Base-by-base conservation (phyloP, 2,797 vertebrate species). In the Cuculus canorus region DNA sequence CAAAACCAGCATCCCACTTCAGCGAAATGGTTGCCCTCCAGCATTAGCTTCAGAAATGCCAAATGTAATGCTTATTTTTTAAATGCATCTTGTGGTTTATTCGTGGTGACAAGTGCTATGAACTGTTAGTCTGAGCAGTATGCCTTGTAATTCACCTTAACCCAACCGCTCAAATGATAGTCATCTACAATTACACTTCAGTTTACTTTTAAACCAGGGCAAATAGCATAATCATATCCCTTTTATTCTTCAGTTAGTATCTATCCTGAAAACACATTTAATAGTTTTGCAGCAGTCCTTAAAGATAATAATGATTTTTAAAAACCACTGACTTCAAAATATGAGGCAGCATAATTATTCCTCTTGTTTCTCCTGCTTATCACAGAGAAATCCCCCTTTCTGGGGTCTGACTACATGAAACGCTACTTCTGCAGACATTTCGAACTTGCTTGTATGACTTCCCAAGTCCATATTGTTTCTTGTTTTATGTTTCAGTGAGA, bases 31-130 rank as follows among this genome's bases (percentile, higher is more conserved):
- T 70, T 93, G 50, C 83, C 95, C 73, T 90, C 63, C 54, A 76
- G 88, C 85, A 13, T 61, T 82, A 71, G 41, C 82, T 73, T 95
- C 33, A 79, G 82, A 96, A 95, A 95, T 93, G 77, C 77, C 90
- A 94, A 63, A 41, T 77, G 25, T 61, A 24, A 90, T 86, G 59
- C 70, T 94, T 93, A 24, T 82, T 90, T 81, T 69, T 86, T 69
- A 79, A 85, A 88, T 63, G 63, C 9, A 4, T 81, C 57, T 69
- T 88, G 59, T 60, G 35, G 45, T 76, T 90, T 93, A 96, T 92
- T 92, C 5, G 1, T 53, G 69, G 73, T 91, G 94, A 92, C 85
- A 93, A 88, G 53, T 86, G 57, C 76, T 96, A 18, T 72, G 85
- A 88, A 76, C 82, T 92, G 78, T 87, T 93, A 75, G 79, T 70